Base-by-base conservation (phyloP, 2,797 vertebrate genomes). In the Scolopax bukidnonensis region DNA sequence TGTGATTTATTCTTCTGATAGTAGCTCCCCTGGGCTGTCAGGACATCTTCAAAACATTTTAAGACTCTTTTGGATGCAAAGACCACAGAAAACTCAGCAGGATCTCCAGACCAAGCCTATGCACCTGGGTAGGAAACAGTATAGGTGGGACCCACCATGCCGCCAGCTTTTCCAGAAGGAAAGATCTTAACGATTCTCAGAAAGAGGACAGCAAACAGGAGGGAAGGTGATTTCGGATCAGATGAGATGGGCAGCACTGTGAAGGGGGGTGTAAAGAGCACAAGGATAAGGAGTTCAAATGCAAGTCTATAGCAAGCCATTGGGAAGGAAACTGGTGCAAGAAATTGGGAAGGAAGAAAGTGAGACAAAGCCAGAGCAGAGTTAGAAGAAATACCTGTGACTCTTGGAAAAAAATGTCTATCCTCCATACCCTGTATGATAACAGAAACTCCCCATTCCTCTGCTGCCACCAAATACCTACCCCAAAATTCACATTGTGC, bases 181-280 rank as follows among this genome's bases (percentile, higher is more conserved):
- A 16, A 33, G 38, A 38, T 18, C 47, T 40, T 60, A 73, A 2
- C 0, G 0, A 14, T 40, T 27, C 30, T 38, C 0, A 0, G 30
- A 38, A 80, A 50, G 60, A 80, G 57, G 41, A 48, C 1, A n/a
- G 30, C 15, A 77, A 75, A 43, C 16, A 67, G 24, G 38, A 67
- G 13, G 1, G 3, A 43, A 11, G 57, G 14, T 12, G 33, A 50
- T 20, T 65, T 63, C 50, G 50, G 19, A 59, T 65, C 33, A 74
- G 64, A 11, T 5, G 15, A 71, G 36, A 61, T 7, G 32, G 30
- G 28, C 21, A n/a, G 51, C 8, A 16, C 43, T 25, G 23, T 19
- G 43, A 78, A 75, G 21, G 5, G 11, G 4, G 19, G 53, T 12
- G 9, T 6, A 48, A 69, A 51, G 33, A 75, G 64, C 17, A 81